Evolutionary conservation across 2,113 vertebrate genomes (phyloP).

Genomic region (Electrona antarctica): DNA sequence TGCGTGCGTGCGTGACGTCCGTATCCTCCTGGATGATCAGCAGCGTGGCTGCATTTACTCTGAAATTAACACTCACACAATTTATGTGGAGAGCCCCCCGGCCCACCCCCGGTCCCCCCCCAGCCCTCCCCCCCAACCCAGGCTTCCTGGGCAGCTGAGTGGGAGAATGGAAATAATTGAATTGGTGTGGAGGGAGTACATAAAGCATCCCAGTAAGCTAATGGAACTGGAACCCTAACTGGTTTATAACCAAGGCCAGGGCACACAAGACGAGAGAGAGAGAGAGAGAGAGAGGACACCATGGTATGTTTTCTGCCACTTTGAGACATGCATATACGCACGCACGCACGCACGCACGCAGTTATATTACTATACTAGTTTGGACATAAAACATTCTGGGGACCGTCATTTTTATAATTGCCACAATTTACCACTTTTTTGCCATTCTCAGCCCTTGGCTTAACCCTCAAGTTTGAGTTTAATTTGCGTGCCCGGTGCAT

Average conservation of each 20-base stretch:
- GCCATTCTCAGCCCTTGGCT: too few relatives aligned
- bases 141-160: constrained; percentile 71
- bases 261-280: constrained; percentile 52
- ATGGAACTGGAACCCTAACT: constrained; percentile 80
- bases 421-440: too few relatives aligned
- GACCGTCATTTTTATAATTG: too few relatives aligned
- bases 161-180: constrained; percentile 87
- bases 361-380: too few relatives aligned
- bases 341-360: too few relatives aligned
- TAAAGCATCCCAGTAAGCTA: constrained; percentile 84
- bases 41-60: constrained; percentile 83
- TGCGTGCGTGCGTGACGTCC: constrained; percentile 71
- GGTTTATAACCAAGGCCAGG: constrained; percentile 78
- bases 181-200: constrained; percentile 84
- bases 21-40: constrained; percentile 86
- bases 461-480: too few relatives aligned
- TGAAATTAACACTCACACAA: constrained; percentile 87
- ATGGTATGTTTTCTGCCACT: too few relatives aligned
- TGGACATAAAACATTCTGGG: too few relatives aligned
- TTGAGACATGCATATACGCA: too few relatives aligned
- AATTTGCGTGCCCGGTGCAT: too few relatives aligned
- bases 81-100: constrained; percentile 82
- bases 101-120: too few relatives aligned
- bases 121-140: constrained; percentile 46
- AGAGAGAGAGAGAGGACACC: too few relatives aligned